Conservation (phyloP, 1,140 invertebrate species). For the Penaeus japonicus region DNA sequence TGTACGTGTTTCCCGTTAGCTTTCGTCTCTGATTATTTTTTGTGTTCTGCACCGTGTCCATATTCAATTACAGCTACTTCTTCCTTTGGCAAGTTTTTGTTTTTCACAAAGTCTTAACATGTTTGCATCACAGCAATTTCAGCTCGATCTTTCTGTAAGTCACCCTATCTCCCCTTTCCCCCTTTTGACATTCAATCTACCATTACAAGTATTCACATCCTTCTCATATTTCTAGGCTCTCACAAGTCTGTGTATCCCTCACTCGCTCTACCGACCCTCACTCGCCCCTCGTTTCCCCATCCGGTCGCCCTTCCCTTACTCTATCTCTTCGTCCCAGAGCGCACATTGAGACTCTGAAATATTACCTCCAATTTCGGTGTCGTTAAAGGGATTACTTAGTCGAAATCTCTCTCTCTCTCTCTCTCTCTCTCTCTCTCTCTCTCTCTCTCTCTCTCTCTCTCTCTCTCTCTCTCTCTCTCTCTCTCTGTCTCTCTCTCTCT, state of each 20-base stretch:
- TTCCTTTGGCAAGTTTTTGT: no score
- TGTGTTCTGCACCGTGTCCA: no score
- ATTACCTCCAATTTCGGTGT: no score
- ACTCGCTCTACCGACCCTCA: background rate
- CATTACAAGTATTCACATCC: background rate
- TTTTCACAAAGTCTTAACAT: no score
- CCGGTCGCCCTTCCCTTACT: background rate
- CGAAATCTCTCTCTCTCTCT: background rate
- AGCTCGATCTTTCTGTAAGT: no score
- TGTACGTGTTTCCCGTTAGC: no score
- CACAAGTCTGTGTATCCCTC: background rate
- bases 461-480: background rate
- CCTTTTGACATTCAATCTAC: background rate
- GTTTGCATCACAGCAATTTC: no score
- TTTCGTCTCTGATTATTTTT: no score
- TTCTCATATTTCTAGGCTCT: background rate
- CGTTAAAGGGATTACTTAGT: no score
- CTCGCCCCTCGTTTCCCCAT: background rate
- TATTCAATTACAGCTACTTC: no score
- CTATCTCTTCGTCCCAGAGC: background rate
- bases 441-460: background rate
- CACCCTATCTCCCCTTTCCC: background rate
- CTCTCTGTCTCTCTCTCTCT: background rate
- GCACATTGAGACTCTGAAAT: no score
- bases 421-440: background rate